Evolutionary conservation across 2,797 vertebrate species (phyloP).

Genomic region (Carduelis carduelis): DNA sequence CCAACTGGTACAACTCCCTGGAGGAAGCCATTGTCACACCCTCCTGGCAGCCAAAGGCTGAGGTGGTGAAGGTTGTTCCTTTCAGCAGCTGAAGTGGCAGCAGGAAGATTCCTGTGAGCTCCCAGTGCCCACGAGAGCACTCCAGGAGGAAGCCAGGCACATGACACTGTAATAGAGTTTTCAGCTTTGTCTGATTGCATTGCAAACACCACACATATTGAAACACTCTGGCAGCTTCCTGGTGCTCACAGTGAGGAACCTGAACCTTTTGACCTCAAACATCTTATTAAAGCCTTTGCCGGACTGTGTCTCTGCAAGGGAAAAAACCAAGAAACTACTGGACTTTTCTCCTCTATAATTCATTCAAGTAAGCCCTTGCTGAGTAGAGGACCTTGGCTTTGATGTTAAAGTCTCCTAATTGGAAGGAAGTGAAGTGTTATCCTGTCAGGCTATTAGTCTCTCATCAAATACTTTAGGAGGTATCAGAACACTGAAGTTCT

Average conservation of each 20-base stretch:
- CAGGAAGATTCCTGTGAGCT: background rate
- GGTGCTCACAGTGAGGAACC: constrained; percentile 75
- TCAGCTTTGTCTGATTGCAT: constrained; percentile 67
- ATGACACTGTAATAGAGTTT: constrained; percentile 51
- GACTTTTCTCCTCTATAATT: constrained; percentile 85
- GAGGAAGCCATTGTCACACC: background rate
- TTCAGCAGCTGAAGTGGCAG: background rate
- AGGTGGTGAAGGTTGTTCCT: background rate
- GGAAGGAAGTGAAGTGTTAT: constrained; percentile 98
- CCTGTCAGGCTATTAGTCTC: constrained; percentile 92
- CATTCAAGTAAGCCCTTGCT: constrained; percentile 83
- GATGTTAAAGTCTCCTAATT: constrained; percentile 96
- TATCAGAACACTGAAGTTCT: constrained; percentile 85
- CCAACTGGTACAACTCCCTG: background rate
- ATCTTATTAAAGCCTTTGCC: constrained; percentile 86
- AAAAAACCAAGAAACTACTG: constrained; percentile 75
- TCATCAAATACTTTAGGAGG: constrained; percentile 90
- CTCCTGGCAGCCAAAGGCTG: background rate
- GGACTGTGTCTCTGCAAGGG: constrained; percentile 77
- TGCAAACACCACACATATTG: constrained; percentile 78
- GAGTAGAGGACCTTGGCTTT: constrained; percentile 89
- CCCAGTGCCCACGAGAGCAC: background rate
- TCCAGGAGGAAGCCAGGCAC: constrained; percentile 48
- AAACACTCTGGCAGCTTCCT: constrained; percentile 79
- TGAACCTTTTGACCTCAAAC: constrained; percentile 83